phyloP scores from a whole-genome alignment of 2,113 vertebrate genomes.

The Cyphotilapia sp. region DNA sequence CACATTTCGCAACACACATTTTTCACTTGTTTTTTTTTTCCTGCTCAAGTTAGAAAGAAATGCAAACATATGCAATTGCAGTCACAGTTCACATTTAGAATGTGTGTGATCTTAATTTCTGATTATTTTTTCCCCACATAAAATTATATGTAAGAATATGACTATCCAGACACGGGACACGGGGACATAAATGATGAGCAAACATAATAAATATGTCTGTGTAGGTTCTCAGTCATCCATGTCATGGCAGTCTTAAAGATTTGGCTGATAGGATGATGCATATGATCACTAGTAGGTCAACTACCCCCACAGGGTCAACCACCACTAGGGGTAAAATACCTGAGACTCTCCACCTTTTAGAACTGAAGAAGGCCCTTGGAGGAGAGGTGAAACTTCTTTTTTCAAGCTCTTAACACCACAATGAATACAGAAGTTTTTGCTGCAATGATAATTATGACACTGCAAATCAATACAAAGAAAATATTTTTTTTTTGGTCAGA shows the following conservation, averaged over 20 bases:
- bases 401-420: background rate
- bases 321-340: background rate
- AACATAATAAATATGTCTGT: background rate
- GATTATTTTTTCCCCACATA: background rate
- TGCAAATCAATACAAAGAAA: background rate
- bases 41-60: background rate
- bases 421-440: background rate
- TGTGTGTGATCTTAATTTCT: background rate
- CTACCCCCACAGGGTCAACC: background rate
- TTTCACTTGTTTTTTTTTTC: background rate
- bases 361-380: background rate
- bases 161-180: background rate
- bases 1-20: background rate
- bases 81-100: background rate
- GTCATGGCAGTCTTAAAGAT: background rate
- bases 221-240: background rate
- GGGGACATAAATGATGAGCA: background rate
- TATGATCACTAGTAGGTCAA: background rate
- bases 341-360: background rate
- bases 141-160: background rate
- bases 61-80: background rate
- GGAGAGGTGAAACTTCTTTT: background rate
- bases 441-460: background rate
- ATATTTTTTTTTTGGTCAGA: accelerated
- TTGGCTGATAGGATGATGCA: background rate